Evolutionary conservation across 2,113 vertebrate genomes (phyloP).

Genomic region (Spermophilus dauricus): DNA sequence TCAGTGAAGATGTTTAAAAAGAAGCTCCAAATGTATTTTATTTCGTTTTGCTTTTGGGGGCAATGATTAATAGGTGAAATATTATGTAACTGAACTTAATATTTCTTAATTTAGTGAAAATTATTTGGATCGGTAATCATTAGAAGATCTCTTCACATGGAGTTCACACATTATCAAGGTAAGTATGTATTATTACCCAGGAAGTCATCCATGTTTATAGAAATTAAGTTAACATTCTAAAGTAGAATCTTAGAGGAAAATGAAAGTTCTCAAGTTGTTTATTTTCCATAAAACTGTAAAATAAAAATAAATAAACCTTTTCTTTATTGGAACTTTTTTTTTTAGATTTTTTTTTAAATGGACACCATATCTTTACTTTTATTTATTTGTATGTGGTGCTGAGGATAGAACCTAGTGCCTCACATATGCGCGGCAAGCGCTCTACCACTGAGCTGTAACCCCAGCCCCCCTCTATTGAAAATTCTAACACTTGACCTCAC

Average conservation of each 20-base stretch:
- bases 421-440: too few relatives aligned
- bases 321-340: neutral
- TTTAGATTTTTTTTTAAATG: too few relatives aligned
- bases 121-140: neutral
- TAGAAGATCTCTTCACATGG: neutral
- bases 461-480: too few relatives aligned
- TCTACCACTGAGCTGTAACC: too few relatives aligned
- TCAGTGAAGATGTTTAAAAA: neutral
- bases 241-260: conserved; percentile 16
- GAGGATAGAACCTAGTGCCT: too few relatives aligned
- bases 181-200: neutral
- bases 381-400: too few relatives aligned
- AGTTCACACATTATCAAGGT: neutral
- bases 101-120: conserved; percentile 12
- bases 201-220: neutral
- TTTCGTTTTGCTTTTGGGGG: neutral
- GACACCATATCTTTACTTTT: too few relatives aligned
- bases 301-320: neutral
- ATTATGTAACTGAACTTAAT: neutral
- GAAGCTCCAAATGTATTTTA: neutral
- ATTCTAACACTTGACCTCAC: neutral
- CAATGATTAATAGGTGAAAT: neutral
- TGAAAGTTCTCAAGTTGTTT: conserved; percentile 24
- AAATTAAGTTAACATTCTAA: conserved; percentile 20
- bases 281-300: conserved; percentile 9